phyloP scores from a whole-genome alignment of 2,113 vertebrate species.

The Uria lomvia region DNA sequence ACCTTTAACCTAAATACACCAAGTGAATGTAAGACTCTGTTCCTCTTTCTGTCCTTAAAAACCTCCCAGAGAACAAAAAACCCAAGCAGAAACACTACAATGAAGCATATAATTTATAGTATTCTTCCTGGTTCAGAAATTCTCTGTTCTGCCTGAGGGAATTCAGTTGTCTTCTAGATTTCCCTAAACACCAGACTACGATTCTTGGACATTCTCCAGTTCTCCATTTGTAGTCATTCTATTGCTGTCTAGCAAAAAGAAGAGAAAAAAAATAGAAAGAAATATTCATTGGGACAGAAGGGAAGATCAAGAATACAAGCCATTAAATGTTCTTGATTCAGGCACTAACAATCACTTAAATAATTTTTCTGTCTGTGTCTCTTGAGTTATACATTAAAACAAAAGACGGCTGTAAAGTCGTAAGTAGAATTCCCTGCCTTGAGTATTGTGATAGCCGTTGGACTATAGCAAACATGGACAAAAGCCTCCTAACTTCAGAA shows the following conservation, averaged over 20 bases:
- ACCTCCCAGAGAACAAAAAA: neutral
- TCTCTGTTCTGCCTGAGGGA: neutral
- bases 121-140: neutral
- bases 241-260: neutral
- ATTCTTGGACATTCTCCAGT: neutral
- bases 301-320: neutral
- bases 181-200: neutral
- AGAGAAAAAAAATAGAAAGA: neutral
- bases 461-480: neutral
- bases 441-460: neutral
- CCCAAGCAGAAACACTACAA: neutral
- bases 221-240: neutral
- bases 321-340: neutral
- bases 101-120: neutral
- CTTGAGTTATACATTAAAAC: neutral
- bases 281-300: neutral
- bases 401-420: neutral
- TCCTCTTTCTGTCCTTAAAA: neutral
- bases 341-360: neutral
- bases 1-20: neutral
- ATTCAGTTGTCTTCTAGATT: neutral
- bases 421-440: neutral
- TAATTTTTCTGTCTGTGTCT: neutral
- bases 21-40: neutral
- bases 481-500: neutral